Percentiles rank a stretch among this genome's conserved stretches.
These are phyloP conservation scores for Hipparchia sbordonii DNA, from an alignment of 2,888 invertebrate genomes.

Conservation along the genomic window DNA sequence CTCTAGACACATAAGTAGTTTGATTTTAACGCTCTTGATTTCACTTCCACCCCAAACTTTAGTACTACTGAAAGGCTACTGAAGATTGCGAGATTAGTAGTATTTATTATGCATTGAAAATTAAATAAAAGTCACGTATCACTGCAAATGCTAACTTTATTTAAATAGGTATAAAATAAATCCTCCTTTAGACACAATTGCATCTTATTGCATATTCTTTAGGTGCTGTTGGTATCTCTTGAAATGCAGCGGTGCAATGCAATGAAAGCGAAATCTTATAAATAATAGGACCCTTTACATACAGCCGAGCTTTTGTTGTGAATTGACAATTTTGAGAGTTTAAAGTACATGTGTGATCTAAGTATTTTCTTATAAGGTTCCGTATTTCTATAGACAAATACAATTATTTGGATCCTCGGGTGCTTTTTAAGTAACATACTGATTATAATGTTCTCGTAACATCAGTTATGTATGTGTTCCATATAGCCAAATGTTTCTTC, in stretches of 20 bases:
- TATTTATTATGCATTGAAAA: not conserved
- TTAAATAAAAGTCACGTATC: slow-evolving; percentile 12
- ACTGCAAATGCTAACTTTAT: slow-evolving; percentile 29
- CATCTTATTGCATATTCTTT: slow-evolving; percentile 36
- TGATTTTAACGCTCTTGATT: no score
- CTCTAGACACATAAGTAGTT: no score
- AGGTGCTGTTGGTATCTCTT: slow-evolving; percentile 21
- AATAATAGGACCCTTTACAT: slow-evolving; percentile 27
- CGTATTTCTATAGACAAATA: no score
- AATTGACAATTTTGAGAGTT: slow-evolving; percentile 3
- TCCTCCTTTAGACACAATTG: slow-evolving; percentile 35
- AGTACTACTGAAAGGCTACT: not conserved
- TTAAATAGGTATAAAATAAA: slow-evolving; percentile 30
- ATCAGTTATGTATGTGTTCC: no score
- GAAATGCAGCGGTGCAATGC: slow-evolving; percentile 37
- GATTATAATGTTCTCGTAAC: no score
- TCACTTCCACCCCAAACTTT: no score
- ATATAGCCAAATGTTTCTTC: no score
- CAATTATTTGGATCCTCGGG: no score
- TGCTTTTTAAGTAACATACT: no score
- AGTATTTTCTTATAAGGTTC: no score
- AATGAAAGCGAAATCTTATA: slow-evolving; percentile 47
- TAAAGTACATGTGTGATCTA: not conserved
- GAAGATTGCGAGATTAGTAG: not conserved
- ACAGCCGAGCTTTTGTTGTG: slow-evolving; percentile 6